Evolutionary conservation across 2,888 invertebrate species (phyloP).

Genomic region (Barypeithes pellucidus): DNA sequence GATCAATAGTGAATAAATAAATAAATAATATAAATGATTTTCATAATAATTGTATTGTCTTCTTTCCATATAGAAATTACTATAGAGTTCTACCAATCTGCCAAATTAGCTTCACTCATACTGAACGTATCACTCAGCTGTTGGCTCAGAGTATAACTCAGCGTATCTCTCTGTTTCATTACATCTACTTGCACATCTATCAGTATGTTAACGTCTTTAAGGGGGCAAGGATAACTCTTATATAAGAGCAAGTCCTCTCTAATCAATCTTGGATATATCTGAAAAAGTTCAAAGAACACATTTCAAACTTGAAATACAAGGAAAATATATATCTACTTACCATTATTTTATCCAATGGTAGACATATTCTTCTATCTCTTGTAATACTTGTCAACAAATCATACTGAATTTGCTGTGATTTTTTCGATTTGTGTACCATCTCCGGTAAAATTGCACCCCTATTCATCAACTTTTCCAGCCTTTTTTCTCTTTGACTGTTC

Average conservation of each 20-base stretch:
- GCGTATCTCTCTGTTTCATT: conserved; percentile 50
- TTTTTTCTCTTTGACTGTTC: conserved; percentile 29
- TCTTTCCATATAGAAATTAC: no score
- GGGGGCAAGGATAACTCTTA: conserved; percentile 52
- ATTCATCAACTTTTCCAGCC: conserved; percentile 41
- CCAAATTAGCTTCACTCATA: conserved; percentile 42
- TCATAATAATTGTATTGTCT: no score
- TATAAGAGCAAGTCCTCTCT: conserved; percentile 54
- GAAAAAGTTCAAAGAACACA: conserved; percentile 2
- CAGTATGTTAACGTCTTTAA: conserved; percentile 57
- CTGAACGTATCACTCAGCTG: conserved; percentile 46
- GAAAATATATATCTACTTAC: not conserved
- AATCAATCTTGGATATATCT: conserved; percentile 56
- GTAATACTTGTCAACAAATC: conserved; percentile 44
- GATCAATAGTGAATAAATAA: no score
- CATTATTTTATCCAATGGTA: conserved; percentile 25
- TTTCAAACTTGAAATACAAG: no score
- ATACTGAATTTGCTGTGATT: conserved; percentile 35
- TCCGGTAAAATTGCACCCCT: conserved; percentile 49
- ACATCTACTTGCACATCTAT: conserved; percentile 51
- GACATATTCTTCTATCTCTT: conserved; percentile 29
- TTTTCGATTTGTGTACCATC: conserved; percentile 49
- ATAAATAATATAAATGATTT: no score
- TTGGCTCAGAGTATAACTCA: conserved; percentile 54
- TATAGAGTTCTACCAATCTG: conserved; percentile 49